Conservation (phyloP, 2,888 invertebrate genomes). For the Horisme vitalbata region DNA sequence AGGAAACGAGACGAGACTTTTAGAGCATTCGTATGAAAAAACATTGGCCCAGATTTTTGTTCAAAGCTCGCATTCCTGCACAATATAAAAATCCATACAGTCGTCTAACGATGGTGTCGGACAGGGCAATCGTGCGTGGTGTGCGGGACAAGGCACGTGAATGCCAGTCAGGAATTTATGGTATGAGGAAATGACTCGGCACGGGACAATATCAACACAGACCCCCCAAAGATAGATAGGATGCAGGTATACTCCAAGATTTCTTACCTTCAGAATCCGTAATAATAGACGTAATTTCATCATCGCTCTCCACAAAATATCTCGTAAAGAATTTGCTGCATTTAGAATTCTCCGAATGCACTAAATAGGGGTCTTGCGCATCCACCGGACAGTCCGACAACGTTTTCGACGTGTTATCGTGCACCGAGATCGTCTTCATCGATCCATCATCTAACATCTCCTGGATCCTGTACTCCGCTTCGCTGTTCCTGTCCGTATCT, state of each 20-base stretch:
- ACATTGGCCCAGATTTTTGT: too few species aligned
- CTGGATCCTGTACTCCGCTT: slow-evolving; percentile 74
- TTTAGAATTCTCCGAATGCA: slow-evolving; percentile 79
- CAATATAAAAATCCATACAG: too few species aligned
- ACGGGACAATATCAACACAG: neutral
- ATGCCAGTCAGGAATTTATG: too few species aligned
- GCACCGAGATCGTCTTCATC: slow-evolving; percentile 74
- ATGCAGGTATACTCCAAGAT: too few species aligned
- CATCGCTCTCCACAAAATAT: slow-evolving; percentile 87
- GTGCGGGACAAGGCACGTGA: too few species aligned
- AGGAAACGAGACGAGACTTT: too few species aligned
- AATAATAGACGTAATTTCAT: slow-evolving; percentile 87
- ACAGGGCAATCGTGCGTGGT: too few species aligned
- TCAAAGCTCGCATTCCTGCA: too few species aligned
- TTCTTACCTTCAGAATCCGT: slow-evolving; percentile 87
- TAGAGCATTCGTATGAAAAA: too few species aligned
- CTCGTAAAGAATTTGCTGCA: slow-evolving; percentile 86
- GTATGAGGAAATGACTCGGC: too few species aligned
- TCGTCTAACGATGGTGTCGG: too few species aligned
- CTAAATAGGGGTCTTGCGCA: slow-evolving; percentile 75
- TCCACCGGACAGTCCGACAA: slow-evolving; percentile 73
- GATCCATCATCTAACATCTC: slow-evolving; percentile 80
- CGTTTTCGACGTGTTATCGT: slow-evolving; percentile 78
- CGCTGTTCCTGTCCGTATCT: slow-evolving; percentile 70
- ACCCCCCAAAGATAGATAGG: neutral